Evolutionary conservation across 1,140 invertebrate genomes (phyloP).

Genomic region (Drosophila busckii): DNA sequence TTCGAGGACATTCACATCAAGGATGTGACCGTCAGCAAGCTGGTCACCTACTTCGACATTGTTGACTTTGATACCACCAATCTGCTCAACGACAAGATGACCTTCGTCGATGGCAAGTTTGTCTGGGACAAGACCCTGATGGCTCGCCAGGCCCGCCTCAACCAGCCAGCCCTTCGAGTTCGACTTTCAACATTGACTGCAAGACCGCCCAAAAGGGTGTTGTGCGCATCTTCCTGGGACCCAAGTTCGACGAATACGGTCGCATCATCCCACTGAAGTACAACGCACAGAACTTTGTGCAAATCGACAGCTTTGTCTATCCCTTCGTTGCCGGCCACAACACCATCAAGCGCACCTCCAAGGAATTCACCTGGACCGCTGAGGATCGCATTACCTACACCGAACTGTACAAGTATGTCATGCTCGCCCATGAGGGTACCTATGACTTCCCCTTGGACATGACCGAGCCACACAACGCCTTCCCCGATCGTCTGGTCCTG

Average conservation of each 20-base stretch:
- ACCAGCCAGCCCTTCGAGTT: constrained; percentile 85
- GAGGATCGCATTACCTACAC: constrained; percentile 83
- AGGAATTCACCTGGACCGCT: constrained; percentile 83
- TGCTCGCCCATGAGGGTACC: constrained; percentile 79
- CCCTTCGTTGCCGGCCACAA: constrained; percentile 84
- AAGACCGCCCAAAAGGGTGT: constrained; percentile 80
- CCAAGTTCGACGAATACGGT: constrained; percentile 81
- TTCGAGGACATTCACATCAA: constrained; percentile 84
- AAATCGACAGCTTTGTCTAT: constrained; percentile 85
- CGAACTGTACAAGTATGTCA: constrained; percentile 81
- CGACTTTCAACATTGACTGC: constrained; percentile 79
- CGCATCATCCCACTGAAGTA: constrained; percentile 81
- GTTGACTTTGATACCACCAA: constrained; percentile 85
- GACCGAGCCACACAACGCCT: constrained; percentile 80
- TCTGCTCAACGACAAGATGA: constrained; percentile 80
- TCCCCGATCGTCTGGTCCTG: constrained; percentile 82
- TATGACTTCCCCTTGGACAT: constrained; percentile 80
- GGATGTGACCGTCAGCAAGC: constrained; percentile 82
- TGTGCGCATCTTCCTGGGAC: constrained; percentile 82
- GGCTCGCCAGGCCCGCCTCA: constrained; percentile 80
- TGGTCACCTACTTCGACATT: constrained; percentile 86
- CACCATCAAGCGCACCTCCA: constrained; percentile 83
- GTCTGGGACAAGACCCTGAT: constrained; percentile 66
- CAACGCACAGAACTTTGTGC: constrained; percentile 83
- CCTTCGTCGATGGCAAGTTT: constrained; percentile 63